Evolutionary conservation across 2,888 invertebrate species (phyloP), one percentile per base, ranked within the genome.

Genomic region (Lepidochitona cinerea): DNA sequence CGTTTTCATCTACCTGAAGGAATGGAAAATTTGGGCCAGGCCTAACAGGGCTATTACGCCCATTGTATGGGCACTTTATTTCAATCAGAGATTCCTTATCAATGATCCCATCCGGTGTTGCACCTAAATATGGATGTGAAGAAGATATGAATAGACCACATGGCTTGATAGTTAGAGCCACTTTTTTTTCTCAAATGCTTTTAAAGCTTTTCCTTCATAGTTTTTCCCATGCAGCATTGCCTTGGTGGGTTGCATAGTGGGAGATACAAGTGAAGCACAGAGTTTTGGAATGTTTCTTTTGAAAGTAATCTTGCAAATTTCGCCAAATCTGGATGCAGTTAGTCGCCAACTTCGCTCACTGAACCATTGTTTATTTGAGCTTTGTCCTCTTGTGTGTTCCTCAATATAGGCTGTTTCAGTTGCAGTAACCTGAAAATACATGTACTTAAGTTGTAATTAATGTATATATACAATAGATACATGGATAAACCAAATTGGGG

Each of bases 321-420:
- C 75, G 0, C 80, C 77, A 69, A 79, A 77, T 29, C 68, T 71
- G 12, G 80, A 80, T 18, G 80, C 80, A 49, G 79, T 79, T 12
- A 80, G 37, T 64, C 79, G 35, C 71, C 68, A 74, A 32, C 53
- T 29, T 23, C 80, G 26, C 49, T 77, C 64, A 7, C 69, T 26
- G 33, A 53, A 64, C 78, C 76, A 78, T 35, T 29, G n/a, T 14
- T 23, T 4, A 36, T n/a, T 67, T 18, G 37, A 33, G 12, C 53
- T 36, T 37, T 80, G 80, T 5, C 37, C 14, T 33, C 68, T 67
- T 26, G 80, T 79, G n/a, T n/a, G n/a, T n/a, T n/a, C n/a, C n/a
- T n/a, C n/a, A n/a, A n/a, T n/a, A n/a, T n/a, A n/a, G n/a, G n/a
- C n/a, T n/a, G n/a, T n/a, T n/a, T n/a, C n/a, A n/a, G n/a, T n/a